Evolutionary conservation across 2,888 invertebrate genomes (phyloP).

Genomic region (Pseudococcus viburni): DNA sequence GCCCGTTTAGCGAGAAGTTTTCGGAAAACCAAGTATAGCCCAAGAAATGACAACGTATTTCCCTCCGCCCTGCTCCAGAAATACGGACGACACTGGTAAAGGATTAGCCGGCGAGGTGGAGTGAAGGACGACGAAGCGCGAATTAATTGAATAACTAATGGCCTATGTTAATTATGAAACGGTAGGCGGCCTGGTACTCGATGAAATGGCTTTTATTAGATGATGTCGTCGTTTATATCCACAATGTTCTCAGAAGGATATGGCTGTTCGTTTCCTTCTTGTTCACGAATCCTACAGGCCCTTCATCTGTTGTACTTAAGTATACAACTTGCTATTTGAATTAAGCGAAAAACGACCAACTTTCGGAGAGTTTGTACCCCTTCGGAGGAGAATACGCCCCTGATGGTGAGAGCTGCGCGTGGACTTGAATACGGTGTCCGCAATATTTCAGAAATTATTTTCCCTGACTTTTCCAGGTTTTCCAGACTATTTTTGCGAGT

Average conservation of each 20-base stretch:
- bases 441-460: too few species aligned
- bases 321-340: background rate
- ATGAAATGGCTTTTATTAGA: constrained; percentile 35
- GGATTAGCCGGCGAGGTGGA: background rate
- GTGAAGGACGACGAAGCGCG: background rate
- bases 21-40: background rate
- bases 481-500: too few species aligned
- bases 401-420: background rate
- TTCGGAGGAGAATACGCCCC: background rate
- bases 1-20: background rate
- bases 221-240: constrained; percentile 22
- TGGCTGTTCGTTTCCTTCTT: background rate
- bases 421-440: too few species aligned
- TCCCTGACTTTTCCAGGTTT: too few species aligned
- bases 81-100: background rate
- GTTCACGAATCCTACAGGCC: background rate
- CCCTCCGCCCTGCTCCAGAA: background rate
- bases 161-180: constrained; percentile 40
- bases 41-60: constrained; percentile 26
- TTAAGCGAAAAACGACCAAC: background rate
- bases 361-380: background rate
- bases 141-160: constrained; percentile 49
- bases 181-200: background rate
- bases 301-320: background rate
- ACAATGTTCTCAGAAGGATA: background rate